phyloP scores from a whole-genome alignment of 2,113 vertebrate species.

The Urocolius indicus region DNA sequence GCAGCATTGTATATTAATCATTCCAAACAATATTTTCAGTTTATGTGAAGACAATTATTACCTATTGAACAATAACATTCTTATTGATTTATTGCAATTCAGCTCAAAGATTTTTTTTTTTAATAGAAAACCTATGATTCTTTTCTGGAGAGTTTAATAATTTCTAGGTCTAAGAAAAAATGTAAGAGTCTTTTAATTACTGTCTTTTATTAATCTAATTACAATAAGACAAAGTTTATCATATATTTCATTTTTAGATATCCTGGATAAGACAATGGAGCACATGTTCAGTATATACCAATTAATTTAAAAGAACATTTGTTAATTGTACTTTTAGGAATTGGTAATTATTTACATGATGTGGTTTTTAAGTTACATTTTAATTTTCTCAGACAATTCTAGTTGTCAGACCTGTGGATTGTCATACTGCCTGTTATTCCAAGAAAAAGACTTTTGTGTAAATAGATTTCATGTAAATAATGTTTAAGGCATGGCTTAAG shows the following conservation, averaged over 20 bases:
- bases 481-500: neutral
- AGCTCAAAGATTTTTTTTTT: conserved; percentile 59
- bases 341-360: conserved; percentile 4
- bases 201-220: conserved; percentile 50
- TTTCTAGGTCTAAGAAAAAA: conserved; percentile 36
- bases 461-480: neutral
- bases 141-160: conserved; percentile 42
- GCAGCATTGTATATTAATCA: conserved; percentile 85
- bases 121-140: conserved; percentile 50
- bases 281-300: neutral
- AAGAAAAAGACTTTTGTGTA: neutral
- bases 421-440: neutral
- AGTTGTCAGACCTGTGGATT: neutral
- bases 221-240: conserved; percentile 47
- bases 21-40: conserved; percentile 86
- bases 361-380: neutral
- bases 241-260: conserved; percentile 34
- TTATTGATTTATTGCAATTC: conserved; percentile 79
- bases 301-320: neutral
- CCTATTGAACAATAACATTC: conserved; percentile 81
- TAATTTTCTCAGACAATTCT: neutral
- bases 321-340: conserved; percentile 9
- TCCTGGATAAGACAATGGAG: neutral
- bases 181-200: conserved; percentile 15
- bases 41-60: conserved; percentile 86